Conservation (phyloP, 2,113 vertebrate species). For the Thryonomys swinderianus region DNA sequence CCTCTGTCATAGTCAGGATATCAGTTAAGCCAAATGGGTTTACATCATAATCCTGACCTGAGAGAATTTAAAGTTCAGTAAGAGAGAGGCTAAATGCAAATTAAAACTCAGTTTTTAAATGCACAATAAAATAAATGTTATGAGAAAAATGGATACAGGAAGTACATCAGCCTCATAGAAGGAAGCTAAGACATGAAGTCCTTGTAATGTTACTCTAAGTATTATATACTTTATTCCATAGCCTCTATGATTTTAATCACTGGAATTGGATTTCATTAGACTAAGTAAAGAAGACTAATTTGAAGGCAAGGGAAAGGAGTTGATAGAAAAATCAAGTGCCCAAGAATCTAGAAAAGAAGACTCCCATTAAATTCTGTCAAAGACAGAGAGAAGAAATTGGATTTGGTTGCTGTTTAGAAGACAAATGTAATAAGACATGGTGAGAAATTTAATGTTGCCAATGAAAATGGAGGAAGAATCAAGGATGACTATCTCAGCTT, state of each 20-base stretch:
- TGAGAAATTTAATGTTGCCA: not conserved
- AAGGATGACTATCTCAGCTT: not conserved
- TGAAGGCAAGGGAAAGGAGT: not conserved
- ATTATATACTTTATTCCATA: not conserved
- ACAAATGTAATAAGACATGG: not conserved
- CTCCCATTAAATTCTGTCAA: not conserved
- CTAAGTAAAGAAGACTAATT: not conserved
- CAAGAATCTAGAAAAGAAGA: slow-evolving; percentile 27
- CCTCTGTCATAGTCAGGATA: not conserved
- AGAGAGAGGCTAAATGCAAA: no score
- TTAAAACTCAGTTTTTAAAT: not conserved
- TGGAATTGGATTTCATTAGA: slow-evolving; percentile 31
- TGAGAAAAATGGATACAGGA: not conserved
- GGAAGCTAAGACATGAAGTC: not conserved
- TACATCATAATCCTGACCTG: not conserved
- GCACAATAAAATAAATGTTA: not conserved
- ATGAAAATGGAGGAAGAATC: not conserved
- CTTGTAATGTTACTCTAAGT: not conserved
- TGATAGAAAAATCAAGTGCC: not conserved
- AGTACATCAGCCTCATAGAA: not conserved
- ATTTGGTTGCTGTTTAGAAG: slow-evolving; percentile 29
- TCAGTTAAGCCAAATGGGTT: not conserved
- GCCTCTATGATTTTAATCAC: not conserved
- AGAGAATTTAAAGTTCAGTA: not conserved
- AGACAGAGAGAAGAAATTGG: slow-evolving; percentile 7